phyloP scores from a whole-genome alignment of 1,140 invertebrate species.

The Atopsyche davidsoni region DNA sequence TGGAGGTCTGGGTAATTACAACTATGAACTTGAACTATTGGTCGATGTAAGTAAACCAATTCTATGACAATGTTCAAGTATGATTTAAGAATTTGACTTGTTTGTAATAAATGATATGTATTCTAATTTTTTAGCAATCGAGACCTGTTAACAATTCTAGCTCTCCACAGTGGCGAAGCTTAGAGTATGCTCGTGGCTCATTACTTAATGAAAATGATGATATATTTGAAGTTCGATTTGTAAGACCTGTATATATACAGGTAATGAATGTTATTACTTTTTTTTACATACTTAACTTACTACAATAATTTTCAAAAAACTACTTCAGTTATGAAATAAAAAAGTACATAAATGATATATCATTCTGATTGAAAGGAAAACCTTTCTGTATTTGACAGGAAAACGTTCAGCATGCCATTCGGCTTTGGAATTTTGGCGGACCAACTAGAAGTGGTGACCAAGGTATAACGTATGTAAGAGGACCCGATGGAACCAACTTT shows the following conservation, averaged over 20 bases:
- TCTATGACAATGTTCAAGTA: background rate
- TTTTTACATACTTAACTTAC: slow-evolving; percentile 9
- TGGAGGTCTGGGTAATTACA: slow-evolving; percentile 77
- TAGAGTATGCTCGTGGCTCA: slow-evolving; percentile 65
- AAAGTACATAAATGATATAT: no score
- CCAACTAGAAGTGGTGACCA: slow-evolving; percentile 90
- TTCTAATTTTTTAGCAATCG: slow-evolving; percentile 33
- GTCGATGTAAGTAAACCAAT: slow-evolving; percentile 58
- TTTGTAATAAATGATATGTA: slow-evolving; percentile 5
- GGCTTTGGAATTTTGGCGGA: slow-evolving; percentile 85
- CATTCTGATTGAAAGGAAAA: no score
- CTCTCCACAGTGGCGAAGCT: slow-evolving; percentile 65
- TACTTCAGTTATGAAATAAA: no score
- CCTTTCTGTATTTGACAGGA: slow-evolving; percentile 65
- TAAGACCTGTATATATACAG: slow-evolving; percentile 79
- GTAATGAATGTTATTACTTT: slow-evolving; percentile 38
- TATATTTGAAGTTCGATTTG: slow-evolving; percentile 86
- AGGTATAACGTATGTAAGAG: slow-evolving; percentile 77
- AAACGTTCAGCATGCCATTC: slow-evolving; percentile 81
- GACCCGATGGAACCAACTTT: slow-evolving; percentile 88
- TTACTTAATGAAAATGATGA: slow-evolving; percentile 59
- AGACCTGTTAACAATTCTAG: slow-evolving; percentile 7
- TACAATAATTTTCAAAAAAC: background rate
- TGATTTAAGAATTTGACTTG: slow-evolving; percentile 25
- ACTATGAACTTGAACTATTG: slow-evolving; percentile 87